Percentiles rank a stretch among this genome's conserved stretches.
Conservation (phyloP, 2,113 vertebrate species). For the Copsychus sechellarum region DNA sequence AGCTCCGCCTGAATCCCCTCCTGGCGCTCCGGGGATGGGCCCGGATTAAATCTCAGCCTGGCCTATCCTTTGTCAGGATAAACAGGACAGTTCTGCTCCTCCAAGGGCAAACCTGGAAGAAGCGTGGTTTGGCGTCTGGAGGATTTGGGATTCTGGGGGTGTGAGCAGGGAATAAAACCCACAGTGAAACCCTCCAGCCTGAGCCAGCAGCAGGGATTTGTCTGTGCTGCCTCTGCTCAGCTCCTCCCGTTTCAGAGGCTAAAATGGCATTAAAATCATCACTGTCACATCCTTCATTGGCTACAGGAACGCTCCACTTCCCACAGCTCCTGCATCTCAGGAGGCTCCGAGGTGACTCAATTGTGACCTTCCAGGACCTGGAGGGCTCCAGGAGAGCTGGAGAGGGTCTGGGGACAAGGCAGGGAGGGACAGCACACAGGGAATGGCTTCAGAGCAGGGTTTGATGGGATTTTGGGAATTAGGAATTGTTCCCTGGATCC, state of each 20-base stretch:
- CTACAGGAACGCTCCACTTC: fast-evolving
- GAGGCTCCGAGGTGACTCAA: no score
- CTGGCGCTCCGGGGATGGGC: not conserved
- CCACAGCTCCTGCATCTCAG: not conserved
- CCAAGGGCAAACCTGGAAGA: not conserved
- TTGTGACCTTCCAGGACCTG: fast-evolving
- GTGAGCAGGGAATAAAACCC: no score
- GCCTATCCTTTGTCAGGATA: not conserved
- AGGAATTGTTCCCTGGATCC: not conserved
- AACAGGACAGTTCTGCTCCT: not conserved
- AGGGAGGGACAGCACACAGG: not conserved
- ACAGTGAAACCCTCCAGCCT: not conserved
- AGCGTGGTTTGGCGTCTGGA: not conserved
- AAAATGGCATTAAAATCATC: not conserved
- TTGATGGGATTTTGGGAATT: fast-evolving
- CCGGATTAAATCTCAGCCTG: not conserved
- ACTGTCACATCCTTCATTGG: not conserved
- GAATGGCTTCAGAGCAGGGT: not conserved
- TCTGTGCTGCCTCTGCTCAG: not conserved
- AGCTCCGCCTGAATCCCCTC: no score
- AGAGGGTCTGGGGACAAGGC: not conserved
- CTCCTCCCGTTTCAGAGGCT: not conserved
- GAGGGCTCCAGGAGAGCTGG: not conserved
- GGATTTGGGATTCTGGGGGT: not conserved
- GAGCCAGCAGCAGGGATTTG: not conserved